Evolutionary conservation across 2,888 invertebrate species (phyloP), one percentile per base, ranked within the genome.

Genomic region (Plagodis pulveraria): DNA sequence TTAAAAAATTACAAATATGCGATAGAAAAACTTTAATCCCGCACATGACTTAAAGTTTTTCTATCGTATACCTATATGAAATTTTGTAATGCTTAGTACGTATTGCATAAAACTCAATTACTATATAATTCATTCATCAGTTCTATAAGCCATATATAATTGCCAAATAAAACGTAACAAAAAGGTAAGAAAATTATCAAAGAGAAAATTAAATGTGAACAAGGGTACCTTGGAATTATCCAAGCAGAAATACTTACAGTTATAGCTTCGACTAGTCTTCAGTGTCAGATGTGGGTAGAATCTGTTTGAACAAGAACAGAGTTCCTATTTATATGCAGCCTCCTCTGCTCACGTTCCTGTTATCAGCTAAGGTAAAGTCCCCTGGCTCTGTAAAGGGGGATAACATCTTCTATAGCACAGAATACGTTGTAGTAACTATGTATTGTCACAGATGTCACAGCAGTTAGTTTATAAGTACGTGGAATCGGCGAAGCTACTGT

Each of bases 291-390:
- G n/a, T 0, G 0, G 43, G 40, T 34, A 22, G 38, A 6, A 22
- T 53, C 33, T 58, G 53, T 0, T 9, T 9, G 0, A 2, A 6
- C 6, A 5, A 35, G 6, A 9, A 7, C 32, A 7, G 44, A n/a
- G 22, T 35, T 5, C 9, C 12, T 53, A 49, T 58, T 49, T 58
- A 58, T 58, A 58, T 6, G 40, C 22, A 22, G 1, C 22, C 22
- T 22, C 22, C 22, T 22, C 11, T 6, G 0, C 10, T 12, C 2
- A 42, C 6, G 5, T 32, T 42, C 8, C 38, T 22, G 9, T 38
- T 32, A 46, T 44, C 32, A 10, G n/a, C n/a, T 2, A 41, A 43
- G 51, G 57, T 57, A 44, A 47, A 57, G 44, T 57, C 57, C 57
- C 56, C 11, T 0, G 8, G 32, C 47, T n/a, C 22, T 2, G 40